phyloP scores from a whole-genome alignment of 2,888 invertebrate genomes.

The Dryadula phaetusa region DNA sequence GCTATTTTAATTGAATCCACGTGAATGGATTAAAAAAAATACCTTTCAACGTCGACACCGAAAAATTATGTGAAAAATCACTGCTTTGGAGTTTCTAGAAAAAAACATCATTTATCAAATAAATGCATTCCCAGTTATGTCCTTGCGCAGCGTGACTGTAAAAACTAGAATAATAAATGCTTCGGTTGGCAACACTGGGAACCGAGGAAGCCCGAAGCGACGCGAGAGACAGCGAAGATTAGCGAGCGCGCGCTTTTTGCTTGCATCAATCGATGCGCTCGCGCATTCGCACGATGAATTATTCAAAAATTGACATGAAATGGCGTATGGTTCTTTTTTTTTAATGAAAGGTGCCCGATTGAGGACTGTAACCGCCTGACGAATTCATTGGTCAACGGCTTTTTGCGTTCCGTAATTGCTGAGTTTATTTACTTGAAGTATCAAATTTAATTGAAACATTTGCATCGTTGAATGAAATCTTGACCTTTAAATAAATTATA shows the following conservation, averaged over 20 bases:
- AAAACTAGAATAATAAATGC: slow-evolving; percentile 83
- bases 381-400: slow-evolving; percentile 84
- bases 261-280: slow-evolving; percentile 84
- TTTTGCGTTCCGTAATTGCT: slow-evolving; percentile 79
- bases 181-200: slow-evolving; percentile 76
- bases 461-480: slow-evolving; percentile 37
- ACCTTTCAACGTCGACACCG: slow-evolving; percentile 67
- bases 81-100: slow-evolving; percentile 50
- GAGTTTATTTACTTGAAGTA: slow-evolving; percentile 65
- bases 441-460: slow-evolving; percentile 49
- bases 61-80: slow-evolving; percentile 68
- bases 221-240: slow-evolving; percentile 81
- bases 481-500: slow-evolving; percentile 45
- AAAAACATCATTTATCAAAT: slow-evolving; percentile 81
- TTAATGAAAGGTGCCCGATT: slow-evolving; percentile 84
- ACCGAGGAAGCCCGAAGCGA: slow-evolving; percentile 67
- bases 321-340: slow-evolving; percentile 84
- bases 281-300: slow-evolving; percentile 84
- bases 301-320: slow-evolving; percentile 85
- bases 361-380: slow-evolving; percentile 84
- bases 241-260: slow-evolving; percentile 82
- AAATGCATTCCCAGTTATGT: slow-evolving; percentile 79
- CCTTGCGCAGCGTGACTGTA: slow-evolving; percentile 81
- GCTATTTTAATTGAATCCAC: slow-evolving; percentile 61
- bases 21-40: slow-evolving; percentile 67